Evolutionary conservation across 2,797 vertebrate genomes (phyloP).

Genomic region (Pelobates cultripes): DNA sequence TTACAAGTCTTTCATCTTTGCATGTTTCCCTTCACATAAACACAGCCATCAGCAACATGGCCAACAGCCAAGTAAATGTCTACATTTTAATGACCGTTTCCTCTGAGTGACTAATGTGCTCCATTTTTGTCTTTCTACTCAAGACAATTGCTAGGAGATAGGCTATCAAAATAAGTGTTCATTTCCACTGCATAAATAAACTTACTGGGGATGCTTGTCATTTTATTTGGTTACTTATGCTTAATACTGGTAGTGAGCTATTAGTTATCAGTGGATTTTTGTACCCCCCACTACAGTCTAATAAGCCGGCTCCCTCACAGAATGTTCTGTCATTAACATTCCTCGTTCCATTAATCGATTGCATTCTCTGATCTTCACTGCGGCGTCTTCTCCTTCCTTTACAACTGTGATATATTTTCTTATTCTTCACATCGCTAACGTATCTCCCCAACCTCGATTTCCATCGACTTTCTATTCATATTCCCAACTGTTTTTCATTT

Average conservation of each 20-base stretch:
- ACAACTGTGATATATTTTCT: neutral
- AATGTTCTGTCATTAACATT: neutral
- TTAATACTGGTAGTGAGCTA: neutral
- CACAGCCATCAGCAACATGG: neutral
- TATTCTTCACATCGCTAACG: too few species aligned
- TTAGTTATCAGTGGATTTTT: neutral
- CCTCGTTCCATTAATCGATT: neutral
- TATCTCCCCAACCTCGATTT: too few species aligned
- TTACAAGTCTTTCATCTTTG: neutral
- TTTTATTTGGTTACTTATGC: neutral
- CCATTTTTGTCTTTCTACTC: constrained; percentile 4
- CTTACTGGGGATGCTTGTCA: constrained; percentile 1
- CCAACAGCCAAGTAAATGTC: constrained; percentile 8
- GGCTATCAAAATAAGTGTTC: neutral
- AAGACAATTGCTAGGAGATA: neutral
- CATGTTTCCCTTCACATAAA: neutral
- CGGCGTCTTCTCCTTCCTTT: too few species aligned
- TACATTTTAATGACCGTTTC: constrained; percentile 22
- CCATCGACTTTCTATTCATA: too few species aligned
- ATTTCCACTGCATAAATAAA: neutral
- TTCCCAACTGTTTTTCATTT: too few species aligned
- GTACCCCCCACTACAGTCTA: neutral
- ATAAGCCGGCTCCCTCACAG: neutral
- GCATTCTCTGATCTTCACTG: neutral
- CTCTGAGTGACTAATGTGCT: constrained; percentile 16